phyloP scores from a whole-genome alignment of 2,888 invertebrate genomes.

The Trichogramma dendrolimi region DNA sequence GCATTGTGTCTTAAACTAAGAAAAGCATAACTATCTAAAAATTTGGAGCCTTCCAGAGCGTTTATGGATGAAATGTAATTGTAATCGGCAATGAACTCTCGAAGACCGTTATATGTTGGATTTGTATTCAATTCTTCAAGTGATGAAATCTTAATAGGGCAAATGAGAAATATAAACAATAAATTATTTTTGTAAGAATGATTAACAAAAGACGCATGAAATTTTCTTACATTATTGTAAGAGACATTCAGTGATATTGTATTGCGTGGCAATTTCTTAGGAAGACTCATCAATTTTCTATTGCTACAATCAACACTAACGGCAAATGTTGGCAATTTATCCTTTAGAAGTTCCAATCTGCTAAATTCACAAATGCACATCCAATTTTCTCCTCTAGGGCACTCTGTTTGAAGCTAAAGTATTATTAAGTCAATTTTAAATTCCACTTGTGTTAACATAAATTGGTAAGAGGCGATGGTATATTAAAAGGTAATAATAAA shows the following conservation, averaged over 20 bases:
- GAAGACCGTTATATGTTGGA: constrained; percentile 67
- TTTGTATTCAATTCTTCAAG: constrained; percentile 66
- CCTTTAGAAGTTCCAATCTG: constrained; percentile 58
- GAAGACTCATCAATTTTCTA: constrained; percentile 64
- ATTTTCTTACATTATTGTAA: constrained; percentile 68
- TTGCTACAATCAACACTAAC: constrained; percentile 74
- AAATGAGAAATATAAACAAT: constrained; percentile 13
- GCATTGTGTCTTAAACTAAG: constrained; percentile 73
- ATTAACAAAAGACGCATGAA: constrained; percentile 7
- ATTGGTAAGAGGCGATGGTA: background rate
- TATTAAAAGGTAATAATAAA: constrained; percentile 9
- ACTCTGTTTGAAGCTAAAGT: constrained; percentile 53
- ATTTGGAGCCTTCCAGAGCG: constrained; percentile 75
- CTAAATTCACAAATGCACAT: constrained; percentile 63
- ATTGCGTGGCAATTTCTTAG: constrained; percentile 68
- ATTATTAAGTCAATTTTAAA: background rate
- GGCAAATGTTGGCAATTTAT: constrained; percentile 58
- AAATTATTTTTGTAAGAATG: background rate
- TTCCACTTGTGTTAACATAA: background rate
- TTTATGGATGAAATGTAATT: constrained; percentile 76
- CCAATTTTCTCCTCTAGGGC: constrained; percentile 52
- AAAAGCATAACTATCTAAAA: constrained; percentile 70
- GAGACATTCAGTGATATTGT: constrained; percentile 74
- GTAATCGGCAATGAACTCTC: constrained; percentile 71
- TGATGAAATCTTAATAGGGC: constrained; percentile 63